Evolutionary conservation across 2,888 invertebrate species (phyloP), one percentile per base, ranked within the genome.

Genomic region (Hyles lineata): DNA sequence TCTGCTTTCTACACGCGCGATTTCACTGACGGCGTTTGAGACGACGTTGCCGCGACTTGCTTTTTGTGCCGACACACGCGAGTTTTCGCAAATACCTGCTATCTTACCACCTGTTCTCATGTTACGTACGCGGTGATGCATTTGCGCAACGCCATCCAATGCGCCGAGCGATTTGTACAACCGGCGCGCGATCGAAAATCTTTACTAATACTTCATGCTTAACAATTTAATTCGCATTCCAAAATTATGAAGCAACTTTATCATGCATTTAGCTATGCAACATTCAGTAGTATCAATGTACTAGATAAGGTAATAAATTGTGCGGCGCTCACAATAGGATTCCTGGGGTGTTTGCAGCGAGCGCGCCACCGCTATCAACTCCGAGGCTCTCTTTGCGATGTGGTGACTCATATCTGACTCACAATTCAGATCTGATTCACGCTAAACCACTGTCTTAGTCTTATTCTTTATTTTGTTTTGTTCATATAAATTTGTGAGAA

Each of bases 1-100:
- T 93, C 92, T 93, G 94, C 94, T 94, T 94, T 94, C 94, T 94
- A 91, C 89, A 91, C 90, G 92, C 91, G 92, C 93, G 92, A 93
- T 94, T 94, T 94, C 94, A 92, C 94, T 90, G 88, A 82, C 86
- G 80, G 84, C 86, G 87, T 81, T 87, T 78, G 79, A 77, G 74
- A 78, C 72, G 79, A 74, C 77, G 50, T 67, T 77, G 78, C 73
- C 79, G 70, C 76, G 74, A 76, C 78, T 80, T 79, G 84, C 85
- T 88, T 89, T 89, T 90, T 88, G 82, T 88, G 77, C 77, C 73
- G 78, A 79, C 80, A 87, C 90, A 89, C 89, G 91, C 89, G 82
- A 92, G 88, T 92, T 91, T 91, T 89, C 87, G 90, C 89, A 85
- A 91, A 89, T 84, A 87, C 81, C 80, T 81, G 83, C 76, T 75